A percentile compares a stretch with the other conserved stretches of the same genome.
Evolutionary conservation across 2,113 vertebrate genomes (phyloP).

Genomic region (Atherinomorus stipes): DNA sequence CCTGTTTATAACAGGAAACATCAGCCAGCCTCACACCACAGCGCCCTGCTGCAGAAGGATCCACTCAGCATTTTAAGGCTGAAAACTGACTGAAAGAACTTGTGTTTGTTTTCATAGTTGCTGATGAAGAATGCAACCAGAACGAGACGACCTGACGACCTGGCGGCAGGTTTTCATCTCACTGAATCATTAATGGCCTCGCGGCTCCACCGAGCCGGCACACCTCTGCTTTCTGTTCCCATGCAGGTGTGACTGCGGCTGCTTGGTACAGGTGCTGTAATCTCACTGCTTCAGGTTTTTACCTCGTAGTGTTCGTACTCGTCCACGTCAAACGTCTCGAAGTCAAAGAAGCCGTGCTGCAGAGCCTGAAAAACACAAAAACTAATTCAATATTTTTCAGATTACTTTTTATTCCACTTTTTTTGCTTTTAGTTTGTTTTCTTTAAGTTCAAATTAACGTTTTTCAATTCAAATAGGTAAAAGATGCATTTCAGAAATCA

Average conservation of each 20-base stretch:
- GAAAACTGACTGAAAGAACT: no score
- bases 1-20: not conserved
- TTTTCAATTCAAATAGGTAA: no score
- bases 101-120: not conserved
- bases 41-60: no score
- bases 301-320: slow-evolving; percentile 99
- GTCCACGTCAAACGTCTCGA: slow-evolving; percentile 94
- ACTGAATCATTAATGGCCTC: no score
- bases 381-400: no score
- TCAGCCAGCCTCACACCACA: not conserved
- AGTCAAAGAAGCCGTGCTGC: slow-evolving; percentile 96
- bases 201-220: not conserved
- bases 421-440: no score
- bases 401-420: no score
- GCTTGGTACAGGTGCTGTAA: no score
- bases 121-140: not conserved
- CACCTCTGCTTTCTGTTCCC: not conserved
- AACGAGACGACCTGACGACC: no score
- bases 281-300: slow-evolving; percentile 29
- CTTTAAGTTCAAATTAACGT: no score
- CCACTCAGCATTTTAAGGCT: no score
- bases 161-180: not conserved
- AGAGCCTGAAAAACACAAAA: slow-evolving; percentile 86
- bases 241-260: no score
- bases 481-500: not conserved